phyloP scores from a whole-genome alignment of 2,113 vertebrate species.

The Poecile atricapillus region DNA sequence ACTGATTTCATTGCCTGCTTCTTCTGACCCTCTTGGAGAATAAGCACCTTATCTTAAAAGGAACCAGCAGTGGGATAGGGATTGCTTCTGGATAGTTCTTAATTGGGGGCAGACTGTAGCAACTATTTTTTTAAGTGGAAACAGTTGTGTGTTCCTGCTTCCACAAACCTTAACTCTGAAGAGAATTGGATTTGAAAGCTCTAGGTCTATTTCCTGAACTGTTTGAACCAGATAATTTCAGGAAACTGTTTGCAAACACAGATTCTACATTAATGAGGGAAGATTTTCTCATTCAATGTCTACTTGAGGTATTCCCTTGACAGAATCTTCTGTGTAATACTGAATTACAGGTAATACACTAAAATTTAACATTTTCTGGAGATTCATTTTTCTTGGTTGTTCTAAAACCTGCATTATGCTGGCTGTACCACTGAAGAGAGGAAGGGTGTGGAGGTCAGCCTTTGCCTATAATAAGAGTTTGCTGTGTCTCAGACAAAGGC shows the following conservation, averaged over 20 bases:
- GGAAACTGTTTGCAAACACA: background rate
- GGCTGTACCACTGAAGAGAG: background rate
- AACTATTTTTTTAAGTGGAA: background rate
- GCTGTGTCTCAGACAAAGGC: slow-evolving; percentile 62
- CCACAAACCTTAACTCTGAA: background rate
- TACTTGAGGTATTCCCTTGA: background rate
- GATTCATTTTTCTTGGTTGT: background rate
- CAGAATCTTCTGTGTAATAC: background rate
- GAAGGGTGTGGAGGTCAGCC: background rate
- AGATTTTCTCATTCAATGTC: background rate
- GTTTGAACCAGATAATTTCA: background rate
- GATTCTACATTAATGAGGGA: background rate
- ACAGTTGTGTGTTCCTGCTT: background rate
- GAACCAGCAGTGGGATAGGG: background rate
- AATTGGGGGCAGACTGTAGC: background rate
- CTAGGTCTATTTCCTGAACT: background rate
- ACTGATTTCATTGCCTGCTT: background rate
- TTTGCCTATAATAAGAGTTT: background rate
- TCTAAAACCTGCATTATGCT: background rate
- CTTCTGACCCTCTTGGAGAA: background rate
- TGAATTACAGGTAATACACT: background rate
- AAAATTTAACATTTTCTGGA: background rate
- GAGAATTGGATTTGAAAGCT: background rate
- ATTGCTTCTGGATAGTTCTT: background rate
- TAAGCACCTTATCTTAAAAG: background rate